A percentile compares a stretch with the other conserved stretches of the same genome.
phyloP scores from a whole-genome alignment of 2,888 invertebrate genomes.

The Epistrophe grossulariae region DNA sequence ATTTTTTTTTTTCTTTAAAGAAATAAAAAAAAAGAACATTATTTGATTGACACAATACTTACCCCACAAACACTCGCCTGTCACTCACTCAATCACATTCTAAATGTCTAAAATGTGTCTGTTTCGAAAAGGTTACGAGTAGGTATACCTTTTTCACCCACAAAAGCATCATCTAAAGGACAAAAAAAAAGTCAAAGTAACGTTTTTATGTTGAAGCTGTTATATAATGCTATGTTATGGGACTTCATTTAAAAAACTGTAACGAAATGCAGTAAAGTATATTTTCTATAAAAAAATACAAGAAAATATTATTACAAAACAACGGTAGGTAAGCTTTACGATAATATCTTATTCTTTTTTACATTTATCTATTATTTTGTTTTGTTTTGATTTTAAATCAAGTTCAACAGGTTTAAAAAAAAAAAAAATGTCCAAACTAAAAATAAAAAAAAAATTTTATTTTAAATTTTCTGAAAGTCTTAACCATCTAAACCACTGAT shows the following conservation, averaged over 20 bases:
- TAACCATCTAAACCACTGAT: no score
- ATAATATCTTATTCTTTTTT: no score
- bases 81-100: slow-evolving; percentile 12
- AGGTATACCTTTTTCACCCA: not conserved
- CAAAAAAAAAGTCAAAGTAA: not conserved
- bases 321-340: no score
- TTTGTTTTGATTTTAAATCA: no score
- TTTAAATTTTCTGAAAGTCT: no score
- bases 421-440: no score
- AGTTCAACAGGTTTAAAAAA: no score
- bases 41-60: slow-evolving; percentile 16
- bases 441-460: no score
- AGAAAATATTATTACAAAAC: no score
- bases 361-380: no score
- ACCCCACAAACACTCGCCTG: slow-evolving; percentile 11
- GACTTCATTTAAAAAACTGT: not conserved
- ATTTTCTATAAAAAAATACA: not conserved
- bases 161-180: not conserved
- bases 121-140: not conserved
- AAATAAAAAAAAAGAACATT: not conserved
- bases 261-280: not conserved
- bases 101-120: slow-evolving; percentile 9
- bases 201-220: not conserved
- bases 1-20: no score
- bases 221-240: not conserved